Conservation (phyloP, 2,797 vertebrate species). For the Loriculus beryllinus region DNA sequence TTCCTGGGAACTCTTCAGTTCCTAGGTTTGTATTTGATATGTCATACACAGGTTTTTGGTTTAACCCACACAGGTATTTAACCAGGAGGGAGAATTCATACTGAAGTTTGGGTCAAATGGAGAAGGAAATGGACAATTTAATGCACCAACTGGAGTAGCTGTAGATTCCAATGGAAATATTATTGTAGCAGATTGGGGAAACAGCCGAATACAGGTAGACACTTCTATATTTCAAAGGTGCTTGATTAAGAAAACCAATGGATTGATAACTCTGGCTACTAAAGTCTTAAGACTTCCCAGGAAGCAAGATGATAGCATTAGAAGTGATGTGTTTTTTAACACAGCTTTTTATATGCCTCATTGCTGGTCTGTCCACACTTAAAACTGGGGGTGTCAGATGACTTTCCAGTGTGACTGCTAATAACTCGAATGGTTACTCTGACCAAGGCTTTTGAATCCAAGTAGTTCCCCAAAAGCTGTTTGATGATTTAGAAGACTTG, state of each 20-base stretch:
- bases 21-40: not conserved
- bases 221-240: not conserved
- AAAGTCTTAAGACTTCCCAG: not conserved
- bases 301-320: not conserved
- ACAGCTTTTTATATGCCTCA: not conserved
- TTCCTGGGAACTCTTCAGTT: not conserved
- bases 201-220: constrained; percentile 95
- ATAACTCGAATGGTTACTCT: not conserved
- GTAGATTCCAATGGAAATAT: constrained; percentile 97
- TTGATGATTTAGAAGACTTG: not conserved
- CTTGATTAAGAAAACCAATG: not conserved
- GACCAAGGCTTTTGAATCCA: not conserved
- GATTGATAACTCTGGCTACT: not conserved
- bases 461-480: not conserved
- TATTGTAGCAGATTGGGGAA: constrained; percentile 98
- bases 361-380: not conserved
- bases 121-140: constrained; percentile 97
- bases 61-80: constrained; percentile 87
- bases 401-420: not conserved
- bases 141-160: constrained; percentile 96
- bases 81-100: constrained; percentile 94
- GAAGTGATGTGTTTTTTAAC: not conserved
- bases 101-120: constrained; percentile 98
- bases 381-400: not conserved
- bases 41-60: not conserved